Base-by-base conservation (phyloP, 2,113 vertebrate species). In the Poeciliopsis retropinna region DNA sequence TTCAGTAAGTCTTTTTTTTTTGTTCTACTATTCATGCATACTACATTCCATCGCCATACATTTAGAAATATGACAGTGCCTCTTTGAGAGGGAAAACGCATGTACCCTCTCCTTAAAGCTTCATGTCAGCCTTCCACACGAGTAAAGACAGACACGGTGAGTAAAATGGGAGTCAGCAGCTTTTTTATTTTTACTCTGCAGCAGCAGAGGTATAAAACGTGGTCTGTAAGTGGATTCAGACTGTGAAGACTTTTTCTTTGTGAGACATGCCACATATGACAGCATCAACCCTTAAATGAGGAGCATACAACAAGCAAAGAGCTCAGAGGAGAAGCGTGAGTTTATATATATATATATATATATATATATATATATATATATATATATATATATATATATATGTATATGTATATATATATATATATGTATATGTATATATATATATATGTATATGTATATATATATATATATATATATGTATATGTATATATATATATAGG, bases 51-150 rank as follows among this genome's bases (percentile, higher is more conserved):
- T 25, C 63, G 67, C 51, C 74, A 74, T 29, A 80, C 70, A 62
- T 78, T 72, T 65, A 75, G 63, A 60, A 83, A 78, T 77, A 78
- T 73, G 78, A 76, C 80, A 81, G 75, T 28, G 57, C 75, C 34
- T 28, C 74, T 32, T 67, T 25, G 65, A 25, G 64, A 67, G 19
- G 54, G 12, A 22, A 61, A 19, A 69, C 41, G 75, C 60, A 69
- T 32, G 69, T 51, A 34, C n/a, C 39, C 60, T 47, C 51, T 76
- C 67, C 72, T 64, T 75, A 76, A 75, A 75, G 72, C 62, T 79
- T 80, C 60, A 69, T n/a, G n/a, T 77, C 77, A 70, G 68, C 51
- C 60, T 76, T 65, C 31, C 66, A 74, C 75, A 67, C 70, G 34
- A 67, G 67, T 74, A 67, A 74, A 80, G 72, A 84, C 76, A 67